phyloP scores from a whole-genome alignment of 2,888 invertebrate species.

The Cistogaster globosa region DNA sequence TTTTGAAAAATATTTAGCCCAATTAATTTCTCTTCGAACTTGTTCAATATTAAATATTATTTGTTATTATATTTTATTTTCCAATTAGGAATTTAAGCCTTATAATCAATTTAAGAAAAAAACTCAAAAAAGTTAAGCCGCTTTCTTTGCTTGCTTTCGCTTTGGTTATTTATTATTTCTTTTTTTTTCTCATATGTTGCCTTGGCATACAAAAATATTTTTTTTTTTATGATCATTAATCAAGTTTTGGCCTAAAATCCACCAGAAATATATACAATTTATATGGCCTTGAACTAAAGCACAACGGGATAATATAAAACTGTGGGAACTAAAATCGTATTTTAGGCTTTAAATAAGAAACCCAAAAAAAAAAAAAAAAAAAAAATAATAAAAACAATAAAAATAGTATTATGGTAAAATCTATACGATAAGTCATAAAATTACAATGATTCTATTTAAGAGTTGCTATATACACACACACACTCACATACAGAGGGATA shows the following conservation, averaged over 20 bases:
- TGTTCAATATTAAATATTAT: background rate
- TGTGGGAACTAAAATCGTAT: too few relatives aligned
- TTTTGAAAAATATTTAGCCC: too few relatives aligned
- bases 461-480: background rate
- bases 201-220: background rate
- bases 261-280: slow-evolving; percentile 13
- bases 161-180: background rate
- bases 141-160: slow-evolving; percentile 1
- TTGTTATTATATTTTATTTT: background rate
- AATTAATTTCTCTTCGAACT: too few relatives aligned
- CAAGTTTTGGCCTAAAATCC: slow-evolving; percentile 38
- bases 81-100: background rate
- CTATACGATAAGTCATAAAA: slow-evolving; percentile 5
- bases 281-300: slow-evolving; percentile 45
- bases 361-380: background rate
- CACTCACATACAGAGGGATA: background rate
- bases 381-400: slow-evolving; percentile 22
- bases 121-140: background rate
- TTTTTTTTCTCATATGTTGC: background rate
- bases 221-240: slow-evolving; percentile 44
- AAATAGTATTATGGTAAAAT: background rate
- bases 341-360: too few relatives aligned
- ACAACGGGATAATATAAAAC: slow-evolving; percentile 7
- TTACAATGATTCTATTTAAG: background rate
- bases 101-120: background rate